phyloP scores from a whole-genome alignment of 2,113 vertebrate species.

The Rafetus swinhoei region DNA sequence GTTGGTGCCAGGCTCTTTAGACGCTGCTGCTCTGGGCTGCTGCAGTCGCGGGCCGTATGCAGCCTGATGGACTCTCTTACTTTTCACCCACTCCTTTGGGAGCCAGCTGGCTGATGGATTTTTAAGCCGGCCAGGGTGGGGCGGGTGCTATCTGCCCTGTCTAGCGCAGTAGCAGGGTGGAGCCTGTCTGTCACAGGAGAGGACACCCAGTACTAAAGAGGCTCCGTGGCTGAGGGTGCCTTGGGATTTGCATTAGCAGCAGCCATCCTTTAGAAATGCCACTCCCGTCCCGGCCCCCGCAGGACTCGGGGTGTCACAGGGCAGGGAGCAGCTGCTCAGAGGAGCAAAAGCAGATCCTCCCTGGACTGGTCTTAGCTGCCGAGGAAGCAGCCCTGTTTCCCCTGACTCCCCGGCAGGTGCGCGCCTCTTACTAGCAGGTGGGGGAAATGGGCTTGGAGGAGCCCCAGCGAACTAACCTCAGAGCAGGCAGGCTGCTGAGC shows the following conservation, averaged over 20 bases:
- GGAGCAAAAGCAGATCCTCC: too few relatives aligned
- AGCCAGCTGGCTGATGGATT: background rate
- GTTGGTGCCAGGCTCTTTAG: background rate
- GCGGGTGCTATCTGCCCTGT: background rate
- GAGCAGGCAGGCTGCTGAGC: background rate
- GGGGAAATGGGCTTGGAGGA: background rate
- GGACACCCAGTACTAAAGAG: background rate
- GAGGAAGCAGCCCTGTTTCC: background rate
- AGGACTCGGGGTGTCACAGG: background rate
- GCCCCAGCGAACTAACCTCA: background rate
- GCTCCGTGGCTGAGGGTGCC: background rate
- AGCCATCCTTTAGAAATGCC: background rate
- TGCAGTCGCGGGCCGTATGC: background rate
- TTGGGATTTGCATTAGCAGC: background rate
- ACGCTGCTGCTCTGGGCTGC: background rate
- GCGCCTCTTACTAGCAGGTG: background rate
- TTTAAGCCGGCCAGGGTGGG: background rate
- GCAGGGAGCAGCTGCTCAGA: background rate
- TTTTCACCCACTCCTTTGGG: background rate
- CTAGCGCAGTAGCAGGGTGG: background rate
- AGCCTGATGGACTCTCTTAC: background rate
- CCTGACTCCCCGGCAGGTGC: background rate
- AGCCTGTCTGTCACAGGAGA: background rate
- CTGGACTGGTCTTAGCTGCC: background rate
- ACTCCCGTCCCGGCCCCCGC: background rate